A percentile compares a stretch with the other conserved stretches of the same genome.
These are phyloP conservation scores for Drosophila macrospina DNA, from an alignment of 2,888 invertebrate genomes.

Conservation along the genomic window DNA sequence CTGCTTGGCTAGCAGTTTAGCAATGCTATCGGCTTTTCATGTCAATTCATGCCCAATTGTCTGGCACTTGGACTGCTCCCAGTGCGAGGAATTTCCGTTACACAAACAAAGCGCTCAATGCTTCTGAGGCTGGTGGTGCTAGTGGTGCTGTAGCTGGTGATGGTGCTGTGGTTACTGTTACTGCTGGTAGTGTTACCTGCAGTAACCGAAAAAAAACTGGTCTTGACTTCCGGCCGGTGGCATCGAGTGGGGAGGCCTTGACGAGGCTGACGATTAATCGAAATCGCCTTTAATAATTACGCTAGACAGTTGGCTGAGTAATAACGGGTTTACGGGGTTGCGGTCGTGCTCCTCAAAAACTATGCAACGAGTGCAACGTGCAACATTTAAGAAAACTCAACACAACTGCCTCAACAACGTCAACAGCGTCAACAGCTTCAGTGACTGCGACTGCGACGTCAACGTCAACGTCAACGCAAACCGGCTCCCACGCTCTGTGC, in stretches of 20 bases:
- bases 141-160: constrained; percentile 2
- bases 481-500: constrained; percentile 83
- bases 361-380: constrained; percentile 33
- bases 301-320: constrained; percentile 55
- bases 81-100: constrained; percentile 61
- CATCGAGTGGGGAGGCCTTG: constrained; percentile 60
- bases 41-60: constrained; percentile 54
- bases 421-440: constrained; percentile 7
- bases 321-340: constrained; percentile 61
- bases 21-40: constrained; percentile 19
- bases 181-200: constrained; percentile 5
- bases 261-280: constrained; percentile 43
- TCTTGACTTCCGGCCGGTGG: constrained; percentile 68
- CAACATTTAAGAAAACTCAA: constrained; percentile 41
- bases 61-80: constrained; percentile 29
- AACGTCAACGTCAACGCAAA: constrained; percentile 48
- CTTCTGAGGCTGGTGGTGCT: neutral
- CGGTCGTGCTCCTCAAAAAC: constrained; percentile 30
- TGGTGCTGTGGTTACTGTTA: constrained; percentile 1
- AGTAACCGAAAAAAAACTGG: constrained; percentile 51
- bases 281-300: constrained; percentile 49
- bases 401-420: constrained; percentile 22
- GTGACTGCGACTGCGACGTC: constrained; percentile 2
- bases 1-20: neutral
- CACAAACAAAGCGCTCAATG: constrained; percentile 38